These are phyloP conservation scores for Hypotaenidia philippensis DNA, from an alignment of 2,797 vertebrate genomes.

Conservation along the genomic window DNA sequence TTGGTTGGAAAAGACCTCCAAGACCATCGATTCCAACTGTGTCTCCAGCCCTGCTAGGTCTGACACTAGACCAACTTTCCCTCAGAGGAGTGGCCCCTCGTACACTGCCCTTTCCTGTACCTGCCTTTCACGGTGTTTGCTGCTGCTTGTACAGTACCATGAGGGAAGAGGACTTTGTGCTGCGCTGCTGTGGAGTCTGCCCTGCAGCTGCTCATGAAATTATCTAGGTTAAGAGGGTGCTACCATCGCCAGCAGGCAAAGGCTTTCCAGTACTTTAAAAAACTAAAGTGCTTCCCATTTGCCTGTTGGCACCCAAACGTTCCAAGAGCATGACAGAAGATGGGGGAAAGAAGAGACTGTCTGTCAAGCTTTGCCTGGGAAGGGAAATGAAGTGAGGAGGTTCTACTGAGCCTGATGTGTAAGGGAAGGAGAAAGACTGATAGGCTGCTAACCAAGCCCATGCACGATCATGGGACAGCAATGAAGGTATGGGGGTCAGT, in stretches of 20 bases:
- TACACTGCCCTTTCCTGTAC: background rate
- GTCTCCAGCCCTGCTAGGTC: too few species aligned
- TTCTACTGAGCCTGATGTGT: background rate
- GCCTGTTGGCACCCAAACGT: accelerated
- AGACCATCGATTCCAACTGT: too few species aligned
- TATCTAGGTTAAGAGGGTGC: background rate
- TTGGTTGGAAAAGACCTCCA: too few species aligned
- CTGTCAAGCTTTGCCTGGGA: background rate
- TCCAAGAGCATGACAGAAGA: accelerated
- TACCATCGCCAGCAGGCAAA: background rate
- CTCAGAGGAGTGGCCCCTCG: too few species aligned
- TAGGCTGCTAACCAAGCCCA: background rate
- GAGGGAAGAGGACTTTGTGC: background rate
- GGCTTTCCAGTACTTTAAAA: background rate
- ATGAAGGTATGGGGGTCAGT: constrained; percentile 56
- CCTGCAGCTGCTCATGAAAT: background rate
- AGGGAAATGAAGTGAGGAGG: constrained; percentile 19
- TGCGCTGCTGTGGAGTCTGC: background rate
- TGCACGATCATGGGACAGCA: background rate
- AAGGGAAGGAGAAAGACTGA: background rate
- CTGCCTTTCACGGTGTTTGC: background rate
- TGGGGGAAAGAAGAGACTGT: background rate
- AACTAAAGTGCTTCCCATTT: background rate
- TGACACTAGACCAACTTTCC: too few species aligned
- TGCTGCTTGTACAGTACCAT: background rate